Evolutionary conservation across 2,113 vertebrate species (phyloP).

Genomic region (Globicephala melas): DNA sequence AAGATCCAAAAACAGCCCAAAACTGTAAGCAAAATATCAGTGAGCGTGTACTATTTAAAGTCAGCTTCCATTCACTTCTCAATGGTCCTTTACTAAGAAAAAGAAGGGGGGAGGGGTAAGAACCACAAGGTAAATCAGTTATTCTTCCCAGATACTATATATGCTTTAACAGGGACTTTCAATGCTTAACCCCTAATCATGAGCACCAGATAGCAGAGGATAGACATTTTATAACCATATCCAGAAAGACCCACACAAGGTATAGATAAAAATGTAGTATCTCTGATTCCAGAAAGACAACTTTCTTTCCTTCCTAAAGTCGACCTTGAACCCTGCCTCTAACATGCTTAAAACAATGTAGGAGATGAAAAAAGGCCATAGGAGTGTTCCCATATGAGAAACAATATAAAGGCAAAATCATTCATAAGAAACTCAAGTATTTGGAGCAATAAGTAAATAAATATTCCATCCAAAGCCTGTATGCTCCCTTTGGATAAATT

Average conservation of each 20-base stretch:
- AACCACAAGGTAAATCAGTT: not conserved
- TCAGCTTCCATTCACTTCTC: not conserved
- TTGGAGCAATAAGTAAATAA: conserved; percentile 43
- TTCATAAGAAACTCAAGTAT: conserved; percentile 1
- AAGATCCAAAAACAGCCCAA: not conserved
- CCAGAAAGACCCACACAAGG: not conserved
- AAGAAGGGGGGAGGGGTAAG: not conserved
- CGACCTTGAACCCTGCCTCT: not conserved
- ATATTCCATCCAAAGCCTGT: not conserved
- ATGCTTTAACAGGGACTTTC: conserved; percentile 18
- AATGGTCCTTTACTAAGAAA: not conserved
- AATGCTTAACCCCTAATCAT: not conserved
- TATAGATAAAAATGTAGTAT: not conserved
- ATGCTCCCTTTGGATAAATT: conserved; percentile 67
- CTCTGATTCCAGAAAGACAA: not conserved
- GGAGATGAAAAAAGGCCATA: not conserved
- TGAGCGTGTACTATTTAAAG: not conserved
- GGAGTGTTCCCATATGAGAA: conserved; percentile 32
- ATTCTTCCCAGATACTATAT: not conserved
- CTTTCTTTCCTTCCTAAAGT: not conserved
- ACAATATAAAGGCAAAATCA: not conserved
- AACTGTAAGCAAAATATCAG: not conserved
- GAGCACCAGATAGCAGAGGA: not conserved
- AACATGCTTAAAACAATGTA: not conserved
- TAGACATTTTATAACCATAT: not conserved